A percentile compares a stretch with the other conserved stretches of the same genome.
phyloP scores from a whole-genome alignment of 2,888 invertebrate genomes.

The Endotricha flammealis region DNA sequence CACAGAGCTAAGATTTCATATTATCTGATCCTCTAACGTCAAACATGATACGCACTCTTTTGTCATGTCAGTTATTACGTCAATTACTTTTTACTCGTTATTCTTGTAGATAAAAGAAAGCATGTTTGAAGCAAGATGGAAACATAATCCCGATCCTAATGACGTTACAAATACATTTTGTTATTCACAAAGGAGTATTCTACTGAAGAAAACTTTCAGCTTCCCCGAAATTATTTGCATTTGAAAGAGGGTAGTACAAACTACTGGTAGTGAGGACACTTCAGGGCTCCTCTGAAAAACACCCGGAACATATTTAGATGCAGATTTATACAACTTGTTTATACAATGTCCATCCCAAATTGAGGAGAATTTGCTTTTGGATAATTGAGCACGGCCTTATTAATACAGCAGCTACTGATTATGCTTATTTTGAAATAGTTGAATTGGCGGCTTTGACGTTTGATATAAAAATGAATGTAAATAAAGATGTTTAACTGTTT shows the following conservation, averaged over 20 bases:
- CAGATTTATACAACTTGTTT: slow-evolving; percentile 31
- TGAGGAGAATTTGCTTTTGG: slow-evolving; percentile 2
- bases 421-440: too few species aligned
- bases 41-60: too few species aligned
- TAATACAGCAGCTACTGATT: too few species aligned
- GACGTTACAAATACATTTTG: slow-evolving; percentile 40
- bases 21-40: too few species aligned
- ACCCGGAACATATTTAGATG: slow-evolving; percentile 46
- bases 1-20: too few species aligned
- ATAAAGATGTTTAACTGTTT: too few species aligned
- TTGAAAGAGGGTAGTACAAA: slow-evolving; percentile 46
- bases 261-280: slow-evolving; percentile 33
- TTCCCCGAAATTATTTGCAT: slow-evolving; percentile 58
- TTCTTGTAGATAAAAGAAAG: neutral
- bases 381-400: neutral
- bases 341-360: slow-evolving; percentile 2
- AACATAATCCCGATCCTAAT: slow-evolving; percentile 27
- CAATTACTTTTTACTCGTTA: too few species aligned
- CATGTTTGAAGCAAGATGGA: slow-evolving; percentile 11
- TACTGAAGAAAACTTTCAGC: slow-evolving; percentile 36
- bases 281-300: slow-evolving; percentile 34
- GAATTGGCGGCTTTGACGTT: too few species aligned
- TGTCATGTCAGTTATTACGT: too few species aligned
- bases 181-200: slow-evolving; percentile 45
- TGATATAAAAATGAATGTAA: too few species aligned